phyloP scores from a whole-genome alignment of 1,140 invertebrate species.

The Lethocerus indicus region DNA sequence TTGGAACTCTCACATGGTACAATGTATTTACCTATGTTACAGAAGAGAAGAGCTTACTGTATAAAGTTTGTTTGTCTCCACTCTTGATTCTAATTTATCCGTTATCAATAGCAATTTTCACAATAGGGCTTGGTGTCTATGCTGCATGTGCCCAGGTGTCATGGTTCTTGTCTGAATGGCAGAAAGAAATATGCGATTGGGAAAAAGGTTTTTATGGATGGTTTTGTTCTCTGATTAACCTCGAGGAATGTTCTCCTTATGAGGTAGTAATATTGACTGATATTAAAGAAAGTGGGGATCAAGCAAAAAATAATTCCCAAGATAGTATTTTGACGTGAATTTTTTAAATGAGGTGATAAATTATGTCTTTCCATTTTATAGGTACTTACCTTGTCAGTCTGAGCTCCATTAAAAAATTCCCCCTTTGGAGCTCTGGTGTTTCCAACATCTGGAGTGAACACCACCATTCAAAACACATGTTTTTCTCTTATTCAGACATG shows the following conservation, averaged over 20 bases:
- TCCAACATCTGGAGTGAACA: too few relatives aligned
- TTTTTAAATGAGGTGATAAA: too few relatives aligned
- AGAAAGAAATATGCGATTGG: slow-evolving; percentile 49
- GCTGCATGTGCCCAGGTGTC: slow-evolving; percentile 48
- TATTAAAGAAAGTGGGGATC: slow-evolving; percentile 13
- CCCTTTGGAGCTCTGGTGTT: too few relatives aligned
- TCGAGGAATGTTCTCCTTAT: slow-evolving; percentile 56
- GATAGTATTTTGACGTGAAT: slow-evolving; percentile 11
- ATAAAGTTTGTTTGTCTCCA: slow-evolving; percentile 41
- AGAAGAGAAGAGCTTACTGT: slow-evolving; percentile 43
- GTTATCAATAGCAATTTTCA: slow-evolving; percentile 45
- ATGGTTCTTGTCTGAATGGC: slow-evolving; percentile 46
- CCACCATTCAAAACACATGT: too few relatives aligned
- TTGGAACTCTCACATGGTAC: slow-evolving; percentile 59
- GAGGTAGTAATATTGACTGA: slow-evolving; percentile 27
- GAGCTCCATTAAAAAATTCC: too few relatives aligned
- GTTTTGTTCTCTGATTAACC: slow-evolving; percentile 44
- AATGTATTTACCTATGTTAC: slow-evolving; percentile 53
- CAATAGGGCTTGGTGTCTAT: slow-evolving; percentile 45
- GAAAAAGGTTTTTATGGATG: slow-evolving; percentile 67
- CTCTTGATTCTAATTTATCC: slow-evolving; percentile 52
- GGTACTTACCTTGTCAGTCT: too few relatives aligned
- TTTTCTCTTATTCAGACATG: too few relatives aligned
- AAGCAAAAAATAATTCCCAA: slow-evolving; percentile 11
- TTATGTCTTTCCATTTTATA: too few relatives aligned